These are phyloP conservation scores for Selene dorsalis DNA, from an alignment of 2,797 vertebrate genomes.

Conservation along the genomic window DNA sequence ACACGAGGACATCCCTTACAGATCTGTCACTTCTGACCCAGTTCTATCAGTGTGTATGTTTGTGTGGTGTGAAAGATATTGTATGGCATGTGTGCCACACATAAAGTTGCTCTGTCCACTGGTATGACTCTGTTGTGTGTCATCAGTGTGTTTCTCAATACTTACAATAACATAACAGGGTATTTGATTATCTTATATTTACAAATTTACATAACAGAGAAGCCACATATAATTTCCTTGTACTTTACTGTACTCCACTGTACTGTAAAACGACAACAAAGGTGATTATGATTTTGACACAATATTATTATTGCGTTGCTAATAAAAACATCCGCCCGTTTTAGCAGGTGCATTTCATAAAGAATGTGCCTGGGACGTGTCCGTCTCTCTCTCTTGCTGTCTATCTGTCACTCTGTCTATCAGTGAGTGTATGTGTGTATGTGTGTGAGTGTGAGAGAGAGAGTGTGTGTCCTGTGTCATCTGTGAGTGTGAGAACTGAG, in stretches of 20 bases:
- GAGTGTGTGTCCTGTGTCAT: conserved; percentile 20
- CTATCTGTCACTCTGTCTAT: background rate
- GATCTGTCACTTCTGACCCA: conserved; percentile 33
- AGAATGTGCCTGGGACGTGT: conserved; percentile 6
- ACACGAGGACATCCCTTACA: conserved; percentile 12
- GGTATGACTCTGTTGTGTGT: background rate
- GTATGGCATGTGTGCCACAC: background rate
- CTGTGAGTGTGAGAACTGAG: conserved; percentile 76
- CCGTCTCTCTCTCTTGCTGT: background rate
- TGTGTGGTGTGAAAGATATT: conserved; percentile 2
- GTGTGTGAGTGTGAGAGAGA: background rate
- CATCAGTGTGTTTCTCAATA: background rate
- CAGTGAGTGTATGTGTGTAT: background rate
- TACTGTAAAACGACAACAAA: too few relatives aligned
- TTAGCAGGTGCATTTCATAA: conserved; percentile 26
- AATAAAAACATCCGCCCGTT: background rate
- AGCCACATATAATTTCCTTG: too few relatives aligned
- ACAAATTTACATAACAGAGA: background rate
- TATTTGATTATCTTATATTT: background rate
- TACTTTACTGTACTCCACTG: too few relatives aligned
- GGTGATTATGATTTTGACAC: too few relatives aligned
- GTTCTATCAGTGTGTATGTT: background rate
- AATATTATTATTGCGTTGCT: background rate
- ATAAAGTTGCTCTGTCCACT: background rate
- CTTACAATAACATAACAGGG: background rate